Percentiles rank a stretch among this genome's conserved stretches.
phyloP scores from a whole-genome alignment of 2,797 vertebrate genomes.

The Anabas testudineus region DNA sequence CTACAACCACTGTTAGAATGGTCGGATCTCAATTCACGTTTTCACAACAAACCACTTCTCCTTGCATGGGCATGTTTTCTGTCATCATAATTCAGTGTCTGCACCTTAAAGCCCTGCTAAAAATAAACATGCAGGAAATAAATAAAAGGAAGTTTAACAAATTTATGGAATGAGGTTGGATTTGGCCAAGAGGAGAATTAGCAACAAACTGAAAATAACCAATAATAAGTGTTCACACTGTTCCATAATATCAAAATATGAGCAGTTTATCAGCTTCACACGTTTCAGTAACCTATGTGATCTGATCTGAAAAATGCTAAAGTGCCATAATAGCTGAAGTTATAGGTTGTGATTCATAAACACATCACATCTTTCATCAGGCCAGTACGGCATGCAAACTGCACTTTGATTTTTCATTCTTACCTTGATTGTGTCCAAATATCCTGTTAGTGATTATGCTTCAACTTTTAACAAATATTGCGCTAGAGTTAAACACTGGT shows the following conservation, averaged over 20 bases:
- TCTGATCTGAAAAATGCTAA: not conserved
- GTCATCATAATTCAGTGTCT: too few species aligned
- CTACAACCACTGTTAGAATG: too few species aligned
- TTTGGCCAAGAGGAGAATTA: too few species aligned
- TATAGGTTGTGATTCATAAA: not conserved
- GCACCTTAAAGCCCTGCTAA: too few species aligned
- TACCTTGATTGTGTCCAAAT: conserved; percentile 40
- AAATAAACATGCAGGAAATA: too few species aligned
- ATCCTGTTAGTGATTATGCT: conserved; percentile 11
- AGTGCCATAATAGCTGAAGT: not conserved
- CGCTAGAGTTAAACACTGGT: not conserved
- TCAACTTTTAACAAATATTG: conserved; percentile 3
- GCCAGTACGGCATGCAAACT: conserved; percentile 17
- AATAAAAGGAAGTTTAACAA: too few species aligned
- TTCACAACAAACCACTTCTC: too few species aligned
- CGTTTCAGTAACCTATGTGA: not conserved
- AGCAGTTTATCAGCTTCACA: not conserved
- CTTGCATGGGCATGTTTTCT: too few species aligned
- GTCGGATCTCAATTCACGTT: too few species aligned
- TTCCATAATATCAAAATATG: not conserved
- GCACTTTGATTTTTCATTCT: conserved; percentile 7
- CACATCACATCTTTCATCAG: not conserved
- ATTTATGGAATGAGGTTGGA: too few species aligned
- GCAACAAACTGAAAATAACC: too few species aligned
- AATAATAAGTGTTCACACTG: not conserved